Percentiles rank a stretch among this genome's conserved stretches.
phyloP scores from a whole-genome alignment of 2,113 vertebrate species.

The Neogale vison region DNA sequence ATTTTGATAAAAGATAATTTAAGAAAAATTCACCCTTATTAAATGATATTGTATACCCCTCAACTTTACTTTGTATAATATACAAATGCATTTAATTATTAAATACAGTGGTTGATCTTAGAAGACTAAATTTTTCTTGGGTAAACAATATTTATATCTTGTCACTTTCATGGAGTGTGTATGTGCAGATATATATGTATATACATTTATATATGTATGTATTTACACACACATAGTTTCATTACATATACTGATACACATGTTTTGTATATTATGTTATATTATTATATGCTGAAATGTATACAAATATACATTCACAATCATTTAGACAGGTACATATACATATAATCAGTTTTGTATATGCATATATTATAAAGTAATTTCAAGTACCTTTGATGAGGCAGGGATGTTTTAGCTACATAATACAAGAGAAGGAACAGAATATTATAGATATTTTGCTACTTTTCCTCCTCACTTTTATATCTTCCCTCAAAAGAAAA shows the following conservation, averaged over 20 bases:
- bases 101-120: not conserved
- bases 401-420: not conserved
- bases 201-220: not conserved
- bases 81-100: not conserved
- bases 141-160: not conserved
- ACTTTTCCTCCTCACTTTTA: not conserved
- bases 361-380: not conserved
- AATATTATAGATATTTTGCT: not conserved
- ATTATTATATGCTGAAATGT: not conserved
- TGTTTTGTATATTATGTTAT: not conserved
- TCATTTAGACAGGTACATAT: not conserved
- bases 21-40: not conserved
- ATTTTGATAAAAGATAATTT: not conserved
- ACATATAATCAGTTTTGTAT: not conserved
- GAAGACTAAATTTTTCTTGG: not conserved
- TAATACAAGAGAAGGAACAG: not conserved
- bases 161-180: rapidly evolving
- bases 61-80: not conserved
- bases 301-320: not conserved
- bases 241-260: not conserved
- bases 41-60: not conserved
- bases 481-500: not conserved
- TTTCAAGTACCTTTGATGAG: not conserved
- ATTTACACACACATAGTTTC: not conserved
- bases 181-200: not conserved